Base-by-base conservation (phyloP, 2,888 invertebrate species). In the Crocallis elinguaria region DNA sequence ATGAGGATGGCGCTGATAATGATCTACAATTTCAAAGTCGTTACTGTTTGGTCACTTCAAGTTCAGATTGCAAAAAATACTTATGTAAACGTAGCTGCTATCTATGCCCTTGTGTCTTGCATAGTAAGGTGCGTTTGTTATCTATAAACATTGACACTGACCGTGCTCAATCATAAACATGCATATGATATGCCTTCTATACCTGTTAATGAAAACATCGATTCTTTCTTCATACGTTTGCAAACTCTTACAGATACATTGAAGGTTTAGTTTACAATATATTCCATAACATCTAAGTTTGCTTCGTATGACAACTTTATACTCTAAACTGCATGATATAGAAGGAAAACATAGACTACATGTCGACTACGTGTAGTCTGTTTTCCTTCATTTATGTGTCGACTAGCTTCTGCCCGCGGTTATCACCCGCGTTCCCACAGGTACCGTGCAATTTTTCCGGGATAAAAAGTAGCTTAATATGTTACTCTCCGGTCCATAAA, bases 131-230 rank as follows among this genome's bases (percentile, higher is more conserved):
- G 60, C 58, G 61, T 54, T 66, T 12, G 30, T 23, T 33, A 23
- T 60, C 17, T n/a, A 21, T 60, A 72, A 71, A 67, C 78, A 75
- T 75, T 83, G 84, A 79, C 82, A 82, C 84, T 86, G 82, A 78
- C 79, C 82, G 60, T 57, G 49, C 46, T 50, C 49, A 35, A 57
- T 38, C 57, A 57, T 57, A 55, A 63, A 43, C 44, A 45, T 52
- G 55, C 59, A 50, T 58, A 68, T 51, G 61, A 62, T 64, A 67
- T 48, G 23, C 27, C 44, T 50, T 41, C 43, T 39, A 46, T 44
- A 43, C 27, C 23, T 25, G 13, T 27, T 36, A 52, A 57, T 46
- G 46, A 51, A 55, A 38, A 44, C 32, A 38, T 21, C 27, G 38
- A 19, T 25, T 32, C 33, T 36, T 38, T 13, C 11, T 37, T 16